Evolutionary conservation across 2,888 invertebrate species (phyloP).

Genomic region (Peribatodes rhomboidaria): DNA sequence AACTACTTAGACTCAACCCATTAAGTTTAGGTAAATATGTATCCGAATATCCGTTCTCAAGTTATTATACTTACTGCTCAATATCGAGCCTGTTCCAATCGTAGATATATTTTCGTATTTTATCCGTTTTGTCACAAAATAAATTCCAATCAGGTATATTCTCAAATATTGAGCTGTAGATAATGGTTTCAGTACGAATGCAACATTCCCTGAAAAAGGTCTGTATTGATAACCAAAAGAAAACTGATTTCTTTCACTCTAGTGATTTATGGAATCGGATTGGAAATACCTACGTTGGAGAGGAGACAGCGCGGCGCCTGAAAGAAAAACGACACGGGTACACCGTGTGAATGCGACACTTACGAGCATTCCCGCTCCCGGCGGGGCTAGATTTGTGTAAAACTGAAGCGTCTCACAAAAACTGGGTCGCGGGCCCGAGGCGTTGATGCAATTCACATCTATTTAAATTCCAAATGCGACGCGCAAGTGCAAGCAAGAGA

Average conservation of each 20-base stretch:
- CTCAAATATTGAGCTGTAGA: background rate
- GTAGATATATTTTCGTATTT: no score
- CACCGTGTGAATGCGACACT: slow-evolving; percentile 53
- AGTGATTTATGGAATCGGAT: slow-evolving; percentile 70
- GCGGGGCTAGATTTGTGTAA: slow-evolving; percentile 60
- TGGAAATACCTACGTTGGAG: slow-evolving; percentile 63
- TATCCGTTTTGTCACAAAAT: background rate
- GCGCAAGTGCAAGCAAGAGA: slow-evolving; percentile 76
- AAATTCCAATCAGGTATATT: background rate
- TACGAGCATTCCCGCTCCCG: slow-evolving; percentile 53
- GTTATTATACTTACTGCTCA: no score
- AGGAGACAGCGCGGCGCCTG: slow-evolving; percentile 69
- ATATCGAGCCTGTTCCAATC: no score
- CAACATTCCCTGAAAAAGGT: slow-evolving; percentile 45
- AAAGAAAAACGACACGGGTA: slow-evolving; percentile 54
- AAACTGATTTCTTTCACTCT: slow-evolving; percentile 41
- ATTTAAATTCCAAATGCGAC: slow-evolving; percentile 80
- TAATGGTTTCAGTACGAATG: slow-evolving; percentile 29
- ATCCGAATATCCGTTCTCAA: no score
- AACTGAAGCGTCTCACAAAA: slow-evolving; percentile 64
- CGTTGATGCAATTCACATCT: slow-evolving; percentile 74
- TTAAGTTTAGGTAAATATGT: no score
- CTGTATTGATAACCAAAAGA: slow-evolving; percentile 59
- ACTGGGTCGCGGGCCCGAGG: slow-evolving; percentile 70
- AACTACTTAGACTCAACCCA: no score